Percentiles rank a stretch among this genome's conserved stretches.
Evolutionary conservation across 2,888 invertebrate species (phyloP).

Genomic region (Rhingia campestris): DNA sequence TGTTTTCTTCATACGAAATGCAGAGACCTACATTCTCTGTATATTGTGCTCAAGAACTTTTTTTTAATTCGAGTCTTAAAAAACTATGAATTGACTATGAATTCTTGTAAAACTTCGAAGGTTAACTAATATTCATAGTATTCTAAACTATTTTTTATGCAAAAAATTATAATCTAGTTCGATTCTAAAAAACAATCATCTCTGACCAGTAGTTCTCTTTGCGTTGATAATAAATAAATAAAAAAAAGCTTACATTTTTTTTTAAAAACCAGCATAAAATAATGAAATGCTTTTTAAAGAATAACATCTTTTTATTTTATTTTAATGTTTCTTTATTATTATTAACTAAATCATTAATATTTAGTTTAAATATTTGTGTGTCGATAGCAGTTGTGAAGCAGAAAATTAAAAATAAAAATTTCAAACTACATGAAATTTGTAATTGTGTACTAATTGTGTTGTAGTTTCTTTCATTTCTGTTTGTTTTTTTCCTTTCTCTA

Average conservation of each 20-base stretch:
- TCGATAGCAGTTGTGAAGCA: constrained; percentile 71
- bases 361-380: constrained; percentile 70
- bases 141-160: too few species aligned
- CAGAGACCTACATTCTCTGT: too few species aligned
- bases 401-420: constrained; percentile 49
- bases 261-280: constrained; percentile 12
- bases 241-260: constrained; percentile 17
- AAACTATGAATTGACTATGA: too few species aligned
- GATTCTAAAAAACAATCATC: too few species aligned
- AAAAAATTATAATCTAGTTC: too few species aligned
- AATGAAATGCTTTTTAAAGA: constrained; percentile 36
- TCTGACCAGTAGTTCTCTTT: constrained; percentile 29
- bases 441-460: constrained; percentile 72
- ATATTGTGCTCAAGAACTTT: too few species aligned
- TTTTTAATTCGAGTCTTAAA: too few species aligned
- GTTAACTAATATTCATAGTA: too few species aligned
- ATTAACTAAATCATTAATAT: constrained; percentile 53
- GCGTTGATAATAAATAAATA: constrained; percentile 18
- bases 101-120: too few species aligned
- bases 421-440: constrained; percentile 63
- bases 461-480: constrained; percentile 59
- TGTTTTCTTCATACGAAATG: too few species aligned
- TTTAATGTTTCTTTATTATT: constrained; percentile 49
- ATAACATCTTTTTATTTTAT: constrained; percentile 21
- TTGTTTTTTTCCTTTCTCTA: constrained; percentile 40